Conservation (phyloP, 2,113 vertebrate species). For the Pungitius pungitius region DNA sequence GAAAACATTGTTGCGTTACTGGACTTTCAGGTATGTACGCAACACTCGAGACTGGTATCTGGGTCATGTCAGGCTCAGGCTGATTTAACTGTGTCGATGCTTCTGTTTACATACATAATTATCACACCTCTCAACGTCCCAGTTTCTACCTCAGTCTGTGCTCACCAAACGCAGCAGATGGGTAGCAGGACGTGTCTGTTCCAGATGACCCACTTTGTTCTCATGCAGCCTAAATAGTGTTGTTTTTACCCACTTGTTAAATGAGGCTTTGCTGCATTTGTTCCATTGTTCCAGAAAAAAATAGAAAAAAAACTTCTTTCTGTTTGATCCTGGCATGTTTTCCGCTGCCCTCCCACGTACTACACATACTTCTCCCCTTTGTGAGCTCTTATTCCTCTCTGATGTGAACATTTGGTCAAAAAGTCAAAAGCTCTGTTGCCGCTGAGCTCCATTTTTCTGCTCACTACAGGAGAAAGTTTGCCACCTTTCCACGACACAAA, state of each 20-base stretch:
- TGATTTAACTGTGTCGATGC: neutral
- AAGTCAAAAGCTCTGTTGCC: neutral
- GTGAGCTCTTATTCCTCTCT: neutral
- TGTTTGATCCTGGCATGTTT: neutral
- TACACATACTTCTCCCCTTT: slow-evolving; percentile 3
- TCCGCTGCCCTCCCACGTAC: neutral
- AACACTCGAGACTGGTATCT: neutral
- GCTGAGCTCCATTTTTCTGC: neutral
- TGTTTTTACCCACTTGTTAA: slow-evolving; percentile 26
- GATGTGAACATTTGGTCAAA: slow-evolving; percentile 65
- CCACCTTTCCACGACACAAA: slow-evolving; percentile 4
- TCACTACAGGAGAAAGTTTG: neutral
- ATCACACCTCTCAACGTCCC: slow-evolving; percentile 12
- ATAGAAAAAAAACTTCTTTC: neutral
- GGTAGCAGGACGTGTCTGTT: slow-evolving; percentile 16
- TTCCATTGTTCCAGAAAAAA: neutral
- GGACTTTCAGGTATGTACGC: slow-evolving; percentile 91
- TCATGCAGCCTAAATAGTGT: slow-evolving; percentile 15
- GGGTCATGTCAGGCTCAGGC: neutral
- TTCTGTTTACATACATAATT: slow-evolving; percentile 10
- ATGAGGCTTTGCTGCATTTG: slow-evolving; percentile 21
- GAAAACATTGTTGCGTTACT: slow-evolving; percentile 98
- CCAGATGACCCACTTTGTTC: slow-evolving; percentile 48
- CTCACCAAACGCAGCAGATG: slow-evolving; percentile 37
- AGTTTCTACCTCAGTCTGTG: neutral